Evolutionary conservation across 1,140 invertebrate genomes (phyloP).

Genomic region (Pinna nobilis): DNA sequence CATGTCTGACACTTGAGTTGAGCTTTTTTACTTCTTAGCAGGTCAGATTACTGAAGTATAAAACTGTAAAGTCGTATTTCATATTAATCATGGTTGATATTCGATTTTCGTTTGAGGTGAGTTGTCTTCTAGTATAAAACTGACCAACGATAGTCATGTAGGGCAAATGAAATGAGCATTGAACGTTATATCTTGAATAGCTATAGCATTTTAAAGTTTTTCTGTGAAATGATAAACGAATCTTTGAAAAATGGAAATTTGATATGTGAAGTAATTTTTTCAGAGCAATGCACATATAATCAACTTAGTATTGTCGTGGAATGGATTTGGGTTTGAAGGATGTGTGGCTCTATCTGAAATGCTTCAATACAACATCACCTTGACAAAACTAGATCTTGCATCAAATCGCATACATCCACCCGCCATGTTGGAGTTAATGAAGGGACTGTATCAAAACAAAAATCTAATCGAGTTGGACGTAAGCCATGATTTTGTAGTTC

Average conservation of each 20-base stretch:
- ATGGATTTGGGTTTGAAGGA: constrained; percentile 67
- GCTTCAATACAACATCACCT: constrained; percentile 49
- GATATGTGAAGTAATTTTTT: neutral
- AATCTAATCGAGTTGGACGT: constrained; percentile 53
- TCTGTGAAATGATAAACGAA: too few species aligned
- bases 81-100: neutral
- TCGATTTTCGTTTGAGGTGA: neutral
- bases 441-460: constrained; percentile 55
- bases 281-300: constrained; percentile 50
- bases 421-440: constrained; percentile 54
- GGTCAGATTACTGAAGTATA: neutral
- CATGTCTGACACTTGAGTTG: too few species aligned
- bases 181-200: neutral
- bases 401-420: constrained; percentile 61
- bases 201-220: too few species aligned
- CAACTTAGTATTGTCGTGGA: constrained; percentile 59
- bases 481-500: too few species aligned
- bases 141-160: neutral
- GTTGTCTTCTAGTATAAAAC: neutral
- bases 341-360: constrained; percentile 58
- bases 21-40: neutral
- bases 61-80: neutral
- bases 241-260: neutral
- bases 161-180: neutral
- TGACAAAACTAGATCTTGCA: constrained; percentile 57